A percentile compares a stretch with the other conserved stretches of the same genome.
Evolutionary conservation across 2,888 invertebrate genomes (phyloP).

Genomic region (Acholoe squamosa): DNA sequence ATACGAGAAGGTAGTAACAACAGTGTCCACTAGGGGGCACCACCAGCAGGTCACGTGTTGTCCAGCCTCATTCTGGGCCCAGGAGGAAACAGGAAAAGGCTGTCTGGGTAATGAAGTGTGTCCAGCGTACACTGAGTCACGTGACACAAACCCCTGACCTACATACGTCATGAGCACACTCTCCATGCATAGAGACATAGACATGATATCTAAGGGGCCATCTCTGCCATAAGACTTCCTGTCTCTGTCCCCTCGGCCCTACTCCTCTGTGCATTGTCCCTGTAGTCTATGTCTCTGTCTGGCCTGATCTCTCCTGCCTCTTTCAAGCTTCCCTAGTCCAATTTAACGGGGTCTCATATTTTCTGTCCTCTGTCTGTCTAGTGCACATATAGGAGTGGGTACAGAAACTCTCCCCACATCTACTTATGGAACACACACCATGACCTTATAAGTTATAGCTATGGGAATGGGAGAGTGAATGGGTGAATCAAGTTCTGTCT

Average conservation of each 20-base stretch:
- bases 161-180: neutral
- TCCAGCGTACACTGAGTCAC: neutral
- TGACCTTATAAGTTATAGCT: neutral
- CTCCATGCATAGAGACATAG: neutral
- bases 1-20: neutral
- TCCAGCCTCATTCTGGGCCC: neutral
- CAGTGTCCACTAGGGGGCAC: neutral
- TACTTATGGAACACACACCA: neutral
- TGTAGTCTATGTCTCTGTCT: no score
- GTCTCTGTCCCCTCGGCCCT: no score
- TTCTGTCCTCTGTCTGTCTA: no score
- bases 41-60: neutral
- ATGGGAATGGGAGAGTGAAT: no score
- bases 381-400: no score
- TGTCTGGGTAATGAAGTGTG: constrained; percentile 42
- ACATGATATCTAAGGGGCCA: no score
- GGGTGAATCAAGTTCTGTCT: no score
- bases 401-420: neutral
- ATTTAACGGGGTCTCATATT: no score
- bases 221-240: no score
- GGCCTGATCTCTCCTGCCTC: no score
- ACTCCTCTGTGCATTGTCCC: no score
- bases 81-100: constrained; percentile 23
- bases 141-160: neutral
- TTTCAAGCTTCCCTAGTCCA: no score